Evolutionary conservation across 2,797 vertebrate genomes (phyloP).

Genomic region (Phoxinus dragarum): DNA sequence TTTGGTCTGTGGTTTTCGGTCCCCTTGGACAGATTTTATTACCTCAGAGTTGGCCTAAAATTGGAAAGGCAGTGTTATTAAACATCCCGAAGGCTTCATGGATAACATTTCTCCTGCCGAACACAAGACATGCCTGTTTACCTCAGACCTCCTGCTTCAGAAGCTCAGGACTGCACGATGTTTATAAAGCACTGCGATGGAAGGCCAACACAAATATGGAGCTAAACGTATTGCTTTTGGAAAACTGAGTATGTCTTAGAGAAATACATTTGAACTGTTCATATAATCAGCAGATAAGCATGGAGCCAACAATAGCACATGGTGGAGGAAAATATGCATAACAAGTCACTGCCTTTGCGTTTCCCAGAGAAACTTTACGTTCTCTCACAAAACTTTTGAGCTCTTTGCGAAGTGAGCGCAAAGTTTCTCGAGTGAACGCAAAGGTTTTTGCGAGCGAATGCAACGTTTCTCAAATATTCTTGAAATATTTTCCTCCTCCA

Average conservation of each 20-base stretch:
- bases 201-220: not conserved
- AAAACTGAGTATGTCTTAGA: not conserved
- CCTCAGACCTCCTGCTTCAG: not conserved
- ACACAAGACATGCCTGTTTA: not conserved
- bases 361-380: too few relatives aligned
- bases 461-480: too few relatives aligned
- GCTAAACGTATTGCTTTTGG: not conserved
- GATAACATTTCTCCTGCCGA: conserved; percentile 23
- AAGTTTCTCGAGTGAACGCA: too few relatives aligned
- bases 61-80: conserved; percentile 27
- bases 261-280: not conserved
- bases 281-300: not conserved
- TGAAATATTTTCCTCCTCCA: too few relatives aligned
- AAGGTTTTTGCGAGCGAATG: too few relatives aligned
- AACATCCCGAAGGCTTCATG: not conserved
- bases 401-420: too few relatives aligned
- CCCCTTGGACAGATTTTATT: conserved; percentile 34
- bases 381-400: too few relatives aligned
- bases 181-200: not conserved
- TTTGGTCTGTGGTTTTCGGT: conserved; percentile 15
- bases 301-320: not conserved
- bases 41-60: conserved; percentile 31
- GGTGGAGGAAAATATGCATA: not conserved
- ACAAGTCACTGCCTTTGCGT: too few relatives aligned
- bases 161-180: not conserved